These are phyloP conservation scores for Heliconius himera DNA, from an alignment of 1,140 invertebrate species.

Conservation along the genomic window DNA sequence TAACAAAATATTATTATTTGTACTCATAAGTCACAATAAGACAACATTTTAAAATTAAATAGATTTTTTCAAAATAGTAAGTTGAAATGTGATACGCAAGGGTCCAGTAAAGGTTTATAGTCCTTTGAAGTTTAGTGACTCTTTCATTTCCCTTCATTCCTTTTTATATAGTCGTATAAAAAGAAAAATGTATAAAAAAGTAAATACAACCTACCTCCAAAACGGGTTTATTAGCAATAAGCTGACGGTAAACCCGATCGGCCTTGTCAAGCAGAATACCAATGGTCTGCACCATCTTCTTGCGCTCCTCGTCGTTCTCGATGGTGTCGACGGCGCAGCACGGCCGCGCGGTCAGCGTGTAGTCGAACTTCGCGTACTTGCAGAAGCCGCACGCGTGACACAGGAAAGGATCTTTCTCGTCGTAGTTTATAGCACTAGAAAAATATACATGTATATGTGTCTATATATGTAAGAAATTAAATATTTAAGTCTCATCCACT, in stretches of 20 bases:
- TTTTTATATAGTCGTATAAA: no score
- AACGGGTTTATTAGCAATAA: constrained; percentile 93
- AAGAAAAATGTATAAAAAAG: no score
- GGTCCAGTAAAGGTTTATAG: no score
- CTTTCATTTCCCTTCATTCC: no score
- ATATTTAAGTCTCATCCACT: no score
- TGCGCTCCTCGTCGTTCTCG: constrained; percentile 97
- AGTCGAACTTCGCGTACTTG: constrained; percentile 99
- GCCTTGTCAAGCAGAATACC: constrained; percentile 96
- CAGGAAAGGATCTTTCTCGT: constrained; percentile 99
- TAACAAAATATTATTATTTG: background rate
- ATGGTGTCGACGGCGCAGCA: constrained; percentile 98
- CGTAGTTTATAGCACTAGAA: constrained; percentile 96
- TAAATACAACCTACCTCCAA: constrained; percentile 84
- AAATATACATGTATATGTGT: background rate
- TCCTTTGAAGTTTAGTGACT: no score
- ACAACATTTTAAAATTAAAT: no score
- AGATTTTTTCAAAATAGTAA: no score
- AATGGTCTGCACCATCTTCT: constrained; percentile 95
- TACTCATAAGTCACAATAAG: background rate
- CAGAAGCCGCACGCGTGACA: constrained; percentile 99
- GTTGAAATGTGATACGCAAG: no score
- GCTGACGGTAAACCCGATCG: constrained; percentile 95
- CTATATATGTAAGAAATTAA: no score
- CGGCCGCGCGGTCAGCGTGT: constrained; percentile 92